Evolutionary conservation across 1,140 invertebrate genomes (phyloP).

Genomic region (Zaprionus capensis): DNA sequence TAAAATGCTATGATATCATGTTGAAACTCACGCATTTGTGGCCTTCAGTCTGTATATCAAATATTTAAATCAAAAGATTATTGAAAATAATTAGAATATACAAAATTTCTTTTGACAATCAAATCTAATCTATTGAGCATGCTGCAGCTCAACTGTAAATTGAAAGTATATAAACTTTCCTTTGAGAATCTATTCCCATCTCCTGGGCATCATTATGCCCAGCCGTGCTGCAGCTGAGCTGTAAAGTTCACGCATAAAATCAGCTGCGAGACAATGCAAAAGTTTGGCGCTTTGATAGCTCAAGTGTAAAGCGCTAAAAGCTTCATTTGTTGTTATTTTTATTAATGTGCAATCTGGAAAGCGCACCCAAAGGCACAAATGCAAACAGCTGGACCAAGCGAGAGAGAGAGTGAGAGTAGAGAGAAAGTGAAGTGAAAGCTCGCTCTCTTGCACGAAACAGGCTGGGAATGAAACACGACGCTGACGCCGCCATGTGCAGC

Average conservation of each 20-base stretch:
- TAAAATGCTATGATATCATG: not conserved
- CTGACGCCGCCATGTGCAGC: slow-evolving; percentile 3
- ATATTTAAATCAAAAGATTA: not conserved
- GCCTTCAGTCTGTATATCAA: no score
- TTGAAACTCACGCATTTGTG: no score
- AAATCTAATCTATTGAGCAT: not conserved
- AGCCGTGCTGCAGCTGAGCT: not conserved
- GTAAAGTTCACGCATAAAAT: slow-evolving; percentile 26
- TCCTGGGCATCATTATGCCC: not conserved
- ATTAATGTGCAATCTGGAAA: slow-evolving; percentile 39
- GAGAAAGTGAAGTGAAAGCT: slow-evolving; percentile 17
- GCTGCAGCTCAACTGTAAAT: not conserved
- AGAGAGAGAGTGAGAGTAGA: slow-evolving; percentile 11
- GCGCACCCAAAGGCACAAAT: slow-evolving; percentile 3
- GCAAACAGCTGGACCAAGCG: slow-evolving; percentile 40
- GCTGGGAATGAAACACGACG: slow-evolving; percentile 25
- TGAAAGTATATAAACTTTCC: not conserved
- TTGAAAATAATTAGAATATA: not conserved
- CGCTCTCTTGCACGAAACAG: slow-evolving; percentile 17
- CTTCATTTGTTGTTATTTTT: slow-evolving; percentile 43
- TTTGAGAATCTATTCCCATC: not conserved
- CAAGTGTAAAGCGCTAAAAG: slow-evolving; percentile 20
- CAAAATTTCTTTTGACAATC: not conserved
- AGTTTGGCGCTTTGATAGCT: slow-evolving; percentile 27
- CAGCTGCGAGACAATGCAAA: slow-evolving; percentile 55